A percentile compares a stretch with the other conserved stretches of the same genome.
phyloP scores from a whole-genome alignment of 2,113 vertebrate genomes.

The Alces alces region DNA sequence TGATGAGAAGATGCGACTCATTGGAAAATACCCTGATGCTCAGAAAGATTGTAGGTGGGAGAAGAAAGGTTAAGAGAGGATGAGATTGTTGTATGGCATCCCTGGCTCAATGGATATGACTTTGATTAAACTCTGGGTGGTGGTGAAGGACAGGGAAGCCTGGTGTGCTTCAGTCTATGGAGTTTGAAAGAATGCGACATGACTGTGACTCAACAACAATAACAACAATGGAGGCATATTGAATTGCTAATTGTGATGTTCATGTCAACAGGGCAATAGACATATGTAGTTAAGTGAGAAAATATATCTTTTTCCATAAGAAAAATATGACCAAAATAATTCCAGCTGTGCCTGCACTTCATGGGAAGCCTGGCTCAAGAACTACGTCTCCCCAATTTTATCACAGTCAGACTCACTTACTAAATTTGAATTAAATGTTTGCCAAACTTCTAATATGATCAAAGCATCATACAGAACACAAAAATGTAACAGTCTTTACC shows the following conservation, averaged over 20 bases:
- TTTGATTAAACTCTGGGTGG: not conserved
- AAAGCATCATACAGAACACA: not conserved
- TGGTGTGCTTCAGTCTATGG: not conserved
- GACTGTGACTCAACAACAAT: not conserved
- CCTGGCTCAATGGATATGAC: not conserved
- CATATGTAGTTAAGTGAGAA: constrained; percentile 27
- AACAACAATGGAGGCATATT: not conserved
- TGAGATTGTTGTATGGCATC: not conserved
- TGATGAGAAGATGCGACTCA: not conserved
- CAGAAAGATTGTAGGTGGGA: fast-evolving
- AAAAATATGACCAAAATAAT: constrained; percentile 45
- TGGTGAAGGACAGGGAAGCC: not conserved
- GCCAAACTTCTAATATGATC: not conserved
- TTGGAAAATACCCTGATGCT: not conserved
- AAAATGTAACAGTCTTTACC: not conserved
- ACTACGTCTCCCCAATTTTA: not conserved
- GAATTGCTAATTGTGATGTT: constrained; percentile 58
- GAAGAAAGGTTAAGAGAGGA: not conserved
- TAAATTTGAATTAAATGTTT: not conserved
- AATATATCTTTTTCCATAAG: constrained; percentile 24
- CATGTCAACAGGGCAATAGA: constrained; percentile 3
- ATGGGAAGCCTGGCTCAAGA: not conserved
- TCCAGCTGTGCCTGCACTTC: not conserved
- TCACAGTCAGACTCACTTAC: not conserved
- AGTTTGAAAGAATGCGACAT: not conserved